Conservation (phyloP, 1,140 invertebrate genomes). For the Halesus radiatus region DNA sequence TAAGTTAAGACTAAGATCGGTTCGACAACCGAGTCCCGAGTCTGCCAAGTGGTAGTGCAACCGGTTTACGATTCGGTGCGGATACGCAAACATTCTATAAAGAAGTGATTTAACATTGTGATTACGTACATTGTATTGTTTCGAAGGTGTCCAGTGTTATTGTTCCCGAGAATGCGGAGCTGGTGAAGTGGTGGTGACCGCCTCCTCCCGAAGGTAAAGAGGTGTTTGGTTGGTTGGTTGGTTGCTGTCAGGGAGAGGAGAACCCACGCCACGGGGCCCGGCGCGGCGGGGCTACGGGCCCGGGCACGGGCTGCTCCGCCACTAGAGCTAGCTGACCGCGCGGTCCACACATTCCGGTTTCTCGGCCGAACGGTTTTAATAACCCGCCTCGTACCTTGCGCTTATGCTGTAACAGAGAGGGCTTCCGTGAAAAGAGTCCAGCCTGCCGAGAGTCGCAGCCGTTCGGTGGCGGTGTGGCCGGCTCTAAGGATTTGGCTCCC, state of each 20-base stretch:
- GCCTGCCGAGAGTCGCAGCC: not conserved
- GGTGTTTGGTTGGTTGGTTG: not conserved
- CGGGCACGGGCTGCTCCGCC: not conserved
- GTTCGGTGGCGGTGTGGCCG: not conserved
- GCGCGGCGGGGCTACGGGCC: not conserved
- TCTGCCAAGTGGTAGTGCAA: conserved; percentile 9
- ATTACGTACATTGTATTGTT: not conserved
- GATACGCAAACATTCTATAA: conserved; percentile 8
- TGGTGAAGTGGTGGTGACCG: conserved; percentile 1
- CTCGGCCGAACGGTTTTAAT: conserved; percentile 17
- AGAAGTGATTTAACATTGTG: conserved; percentile 25
- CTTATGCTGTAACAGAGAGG: conserved; percentile 3
- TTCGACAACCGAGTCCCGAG: conserved; percentile 17
- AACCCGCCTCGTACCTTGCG: too few relatives aligned
- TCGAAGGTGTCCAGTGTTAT: not conserved
- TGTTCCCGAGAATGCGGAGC: not conserved
- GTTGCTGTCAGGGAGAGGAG: not conserved
- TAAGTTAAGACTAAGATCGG: not conserved
- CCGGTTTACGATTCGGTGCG: conserved; percentile 6
- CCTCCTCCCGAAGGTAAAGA: conserved; percentile 22
- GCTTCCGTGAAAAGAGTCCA: conserved; percentile 6
- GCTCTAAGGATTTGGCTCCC: too few relatives aligned
- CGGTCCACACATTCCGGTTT: conserved; percentile 13
- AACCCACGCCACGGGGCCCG: not conserved
- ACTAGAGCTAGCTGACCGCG: conserved; percentile 4